Evolutionary conservation across 2,888 invertebrate genomes (phyloP).

Genomic region (Mechanitis mazaeus): DNA sequence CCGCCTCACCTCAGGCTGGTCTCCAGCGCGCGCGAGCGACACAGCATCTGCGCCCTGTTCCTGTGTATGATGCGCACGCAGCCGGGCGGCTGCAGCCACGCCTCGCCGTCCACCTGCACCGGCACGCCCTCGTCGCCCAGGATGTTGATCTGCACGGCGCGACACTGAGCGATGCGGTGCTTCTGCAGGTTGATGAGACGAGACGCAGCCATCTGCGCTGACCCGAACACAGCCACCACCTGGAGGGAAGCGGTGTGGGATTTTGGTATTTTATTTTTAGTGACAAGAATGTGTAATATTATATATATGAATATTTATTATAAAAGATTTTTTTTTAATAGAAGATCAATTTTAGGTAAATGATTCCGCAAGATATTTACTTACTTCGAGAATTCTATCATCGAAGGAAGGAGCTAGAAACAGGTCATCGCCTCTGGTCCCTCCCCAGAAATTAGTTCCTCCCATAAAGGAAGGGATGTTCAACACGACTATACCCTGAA

Average conservation of each 20-base stretch:
- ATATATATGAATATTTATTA: too few relatives aligned
- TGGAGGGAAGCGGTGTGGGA: slow-evolving; percentile 24
- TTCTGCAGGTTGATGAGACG: slow-evolving; percentile 96
- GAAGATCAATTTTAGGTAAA: too few relatives aligned
- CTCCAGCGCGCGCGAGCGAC: slow-evolving; percentile 92
- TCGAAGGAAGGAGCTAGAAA: slow-evolving; percentile 97
- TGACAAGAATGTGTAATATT: too few relatives aligned
- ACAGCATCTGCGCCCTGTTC: slow-evolving; percentile 97
- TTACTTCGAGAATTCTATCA: slow-evolving; percentile 95
- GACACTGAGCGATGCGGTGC: slow-evolving; percentile 97
- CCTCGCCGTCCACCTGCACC: slow-evolving; percentile 97
- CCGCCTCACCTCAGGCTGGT: slow-evolving; percentile 83
- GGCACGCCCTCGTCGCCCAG: slow-evolving; percentile 95
- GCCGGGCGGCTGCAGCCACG: slow-evolving; percentile 98
- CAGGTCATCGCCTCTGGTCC: slow-evolving; percentile 91
- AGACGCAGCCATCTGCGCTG: slow-evolving; percentile 98
- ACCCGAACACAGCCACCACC: slow-evolving; percentile 95
- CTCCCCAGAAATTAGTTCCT: slow-evolving; percentile 99
- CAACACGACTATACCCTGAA: slow-evolving; percentile 97
- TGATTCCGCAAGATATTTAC: slow-evolving; percentile 2
- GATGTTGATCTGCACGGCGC: slow-evolving; percentile 96
- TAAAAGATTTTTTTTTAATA: too few relatives aligned
- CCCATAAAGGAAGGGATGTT: slow-evolving; percentile 98
- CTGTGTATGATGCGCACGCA: slow-evolving; percentile 97
- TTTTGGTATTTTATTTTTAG: too few relatives aligned